Conservation (phyloP, 37 sponge, comb jelly and placozoan species). For the Spongia lamella region DNA sequence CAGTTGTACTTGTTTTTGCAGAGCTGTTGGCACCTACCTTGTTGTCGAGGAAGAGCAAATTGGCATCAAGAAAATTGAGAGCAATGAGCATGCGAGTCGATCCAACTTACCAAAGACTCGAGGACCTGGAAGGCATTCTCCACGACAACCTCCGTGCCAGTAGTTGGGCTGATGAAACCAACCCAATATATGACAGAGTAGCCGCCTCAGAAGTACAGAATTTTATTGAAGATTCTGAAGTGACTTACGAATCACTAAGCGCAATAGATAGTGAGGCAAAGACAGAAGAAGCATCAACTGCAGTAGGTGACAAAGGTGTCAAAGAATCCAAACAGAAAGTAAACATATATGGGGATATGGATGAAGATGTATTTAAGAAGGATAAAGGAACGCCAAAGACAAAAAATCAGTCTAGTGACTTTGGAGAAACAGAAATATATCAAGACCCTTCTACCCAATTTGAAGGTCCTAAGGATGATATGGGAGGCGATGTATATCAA, state of each 20-base stretch:
- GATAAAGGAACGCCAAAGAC: too few relatives aligned
- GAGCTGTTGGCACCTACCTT: neutral
- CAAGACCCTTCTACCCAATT: neutral
- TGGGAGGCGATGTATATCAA: neutral
- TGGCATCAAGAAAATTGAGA: neutral
- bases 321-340: neutral
- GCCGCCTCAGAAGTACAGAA: conserved; percentile 36
- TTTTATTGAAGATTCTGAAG: conserved; percentile 18
- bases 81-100: neutral
- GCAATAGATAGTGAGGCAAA: neutral
- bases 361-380: too few relatives aligned
- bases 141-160: conserved; percentile 7
- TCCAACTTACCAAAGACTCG: neutral
- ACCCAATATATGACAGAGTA: conserved; percentile 46
- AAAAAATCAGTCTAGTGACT: neutral
- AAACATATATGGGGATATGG: neutral
- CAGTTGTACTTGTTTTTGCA: neutral
- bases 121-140: conserved; percentile 29
- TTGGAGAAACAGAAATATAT: neutral
- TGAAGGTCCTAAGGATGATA: too few relatives aligned
- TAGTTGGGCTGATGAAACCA: conserved; percentile 28
- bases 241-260: conserved; percentile 29
- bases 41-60: neutral
- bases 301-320: neutral
- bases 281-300: neutral